These are phyloP conservation scores for Euura saliciscinereae DNA, from an alignment of 1,140 invertebrate genomes.

Conservation along the genomic window DNA sequence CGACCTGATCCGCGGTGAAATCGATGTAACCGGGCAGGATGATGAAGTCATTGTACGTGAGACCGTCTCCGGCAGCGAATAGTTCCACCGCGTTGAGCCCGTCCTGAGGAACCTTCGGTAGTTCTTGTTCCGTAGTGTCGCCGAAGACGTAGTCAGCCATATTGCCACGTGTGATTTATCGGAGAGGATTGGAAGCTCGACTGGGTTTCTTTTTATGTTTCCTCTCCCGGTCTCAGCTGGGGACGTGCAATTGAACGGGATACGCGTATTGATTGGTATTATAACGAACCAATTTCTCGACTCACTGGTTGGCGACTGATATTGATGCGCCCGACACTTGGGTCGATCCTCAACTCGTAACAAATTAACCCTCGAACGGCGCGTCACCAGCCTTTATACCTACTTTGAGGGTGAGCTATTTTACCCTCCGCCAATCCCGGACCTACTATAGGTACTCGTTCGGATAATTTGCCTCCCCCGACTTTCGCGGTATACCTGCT, in stretches of 20 bases:
- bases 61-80: conserved; percentile 80
- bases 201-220: too few species aligned
- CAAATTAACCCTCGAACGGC: neutral
- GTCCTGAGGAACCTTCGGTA: neutral
- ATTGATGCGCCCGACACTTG: neutral
- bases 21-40: conserved; percentile 94
- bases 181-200: too few species aligned
- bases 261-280: neutral
- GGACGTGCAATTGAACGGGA: neutral
- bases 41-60: conserved; percentile 92
- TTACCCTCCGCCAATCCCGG: neutral
- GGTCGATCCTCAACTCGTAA: neutral
- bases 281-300: neutral
- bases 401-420: neutral
- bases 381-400: neutral
- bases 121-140: neutral
- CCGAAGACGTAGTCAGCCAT: conserved; percentile 42
- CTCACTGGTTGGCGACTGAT: neutral
- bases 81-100: conserved; percentile 66
- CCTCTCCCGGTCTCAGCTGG: neutral
- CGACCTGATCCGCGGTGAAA: conserved; percentile 87
- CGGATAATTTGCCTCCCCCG: neutral
- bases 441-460: neutral
- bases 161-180: neutral
- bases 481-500: neutral